Evolutionary conservation across 2,888 invertebrate genomes (phyloP), one percentile per base, ranked within the genome.

Genomic region (Dyspetes luteomarginatus): DNA sequence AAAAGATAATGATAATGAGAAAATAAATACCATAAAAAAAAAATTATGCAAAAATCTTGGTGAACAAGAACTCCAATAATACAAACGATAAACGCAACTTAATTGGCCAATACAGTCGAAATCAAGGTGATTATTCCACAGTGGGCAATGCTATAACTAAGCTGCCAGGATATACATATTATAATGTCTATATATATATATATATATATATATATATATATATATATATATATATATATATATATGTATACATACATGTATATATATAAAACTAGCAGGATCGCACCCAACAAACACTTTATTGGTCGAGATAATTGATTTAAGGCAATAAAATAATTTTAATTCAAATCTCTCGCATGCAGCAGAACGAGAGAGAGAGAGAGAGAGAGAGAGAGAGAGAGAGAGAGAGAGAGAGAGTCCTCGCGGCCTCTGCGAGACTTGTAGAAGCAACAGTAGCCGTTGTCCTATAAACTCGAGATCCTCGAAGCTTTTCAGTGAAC

Each of bases 261-360:
- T n/a, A n/a, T n/a, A n/a, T n/a, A n/a, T n/a, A n/a, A n/a, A n/a
- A n/a, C n/a, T n/a, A n/a, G n/a, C 43, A 72, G 60, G n/a, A 52
- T 73, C 72, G 22, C 22, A 56, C 62, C 22, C 41, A 45, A 24
- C 48, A 24, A 62, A 41, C 24, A 77, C 68, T 81, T 81, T 81
- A 81, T 69, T 36, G 69, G 65, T 24, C 73, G 36, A 77, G 81
- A 81, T 77, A 81, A 81, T 81, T 81, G 81, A 81, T 81, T 81
- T 74, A 65, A 43, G 48, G 43, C 56, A 69, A 81, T 81, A 69
- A 69, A 77, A 69, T 69, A 74, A 77, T 77, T 77, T 65, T 65
- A 68, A 55, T 56, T 36, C 45, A 45, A n/a, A 62, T 19, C 60
- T 55, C 68, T 30, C 52, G 64, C 41, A 48, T 22, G 41, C 41